Conservation (phyloP, 2,797 vertebrate species). For the Etheostoma nigrum region DNA sequence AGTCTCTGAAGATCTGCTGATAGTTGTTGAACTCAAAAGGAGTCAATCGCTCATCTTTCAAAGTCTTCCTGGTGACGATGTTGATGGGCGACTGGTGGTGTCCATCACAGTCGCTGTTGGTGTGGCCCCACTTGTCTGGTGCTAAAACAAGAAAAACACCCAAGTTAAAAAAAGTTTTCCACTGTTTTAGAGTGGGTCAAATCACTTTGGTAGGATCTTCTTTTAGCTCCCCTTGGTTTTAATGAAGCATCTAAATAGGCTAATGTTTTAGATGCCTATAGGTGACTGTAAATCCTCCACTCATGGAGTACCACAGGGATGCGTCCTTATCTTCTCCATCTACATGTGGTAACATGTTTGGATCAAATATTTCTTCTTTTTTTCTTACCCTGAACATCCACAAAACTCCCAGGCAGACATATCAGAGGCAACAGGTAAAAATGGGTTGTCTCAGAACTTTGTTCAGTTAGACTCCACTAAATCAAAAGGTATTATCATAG, state of each 20-base stretch:
- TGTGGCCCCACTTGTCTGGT: slow-evolving; percentile 81
- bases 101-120: slow-evolving; percentile 58
- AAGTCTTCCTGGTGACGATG: slow-evolving; percentile 83
- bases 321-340: neutral
- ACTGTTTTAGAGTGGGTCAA: neutral
- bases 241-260: neutral
- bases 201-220: neutral
- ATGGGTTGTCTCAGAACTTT: neutral
- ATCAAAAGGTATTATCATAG: neutral
- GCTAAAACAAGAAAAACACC: slow-evolving; percentile 68
- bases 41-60: slow-evolving; percentile 71
- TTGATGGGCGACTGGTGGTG: slow-evolving; percentile 90
- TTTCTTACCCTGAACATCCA: too few species aligned
- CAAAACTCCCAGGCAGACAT: too few species aligned
- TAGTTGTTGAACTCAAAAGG: slow-evolving; percentile 86
- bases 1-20: slow-evolving; percentile 65
- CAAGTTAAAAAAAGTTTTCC: neutral
- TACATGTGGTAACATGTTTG: neutral
- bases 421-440: neutral
- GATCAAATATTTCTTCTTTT: neutral
- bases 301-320: slow-evolving; percentile 15
- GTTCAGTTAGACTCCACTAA: neutral
- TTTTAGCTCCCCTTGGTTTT: neutral
- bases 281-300: neutral
- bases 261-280: neutral